These are phyloP conservation scores for Notoglanidium macrostoma DNA, from an alignment of 2,797 vertebrate genomes.

Conservation along the genomic window DNA sequence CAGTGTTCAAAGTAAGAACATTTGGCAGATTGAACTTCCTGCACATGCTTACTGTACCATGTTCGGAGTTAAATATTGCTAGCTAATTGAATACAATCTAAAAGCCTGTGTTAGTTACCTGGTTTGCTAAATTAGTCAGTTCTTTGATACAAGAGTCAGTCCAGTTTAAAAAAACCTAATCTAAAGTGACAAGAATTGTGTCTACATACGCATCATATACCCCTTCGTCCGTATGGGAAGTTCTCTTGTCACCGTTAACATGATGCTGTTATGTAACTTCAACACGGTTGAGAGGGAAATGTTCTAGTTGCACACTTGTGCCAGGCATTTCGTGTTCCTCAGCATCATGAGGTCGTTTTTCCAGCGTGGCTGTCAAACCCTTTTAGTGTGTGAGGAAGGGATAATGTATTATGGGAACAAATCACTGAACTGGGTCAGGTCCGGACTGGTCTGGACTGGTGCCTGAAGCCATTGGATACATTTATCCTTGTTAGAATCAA, in stretches of 20 bases:
- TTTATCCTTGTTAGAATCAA: background rate
- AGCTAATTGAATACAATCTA: background rate
- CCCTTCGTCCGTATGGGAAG: background rate
- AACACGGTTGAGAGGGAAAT: background rate
- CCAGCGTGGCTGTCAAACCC: background rate
- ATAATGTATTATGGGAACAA: background rate
- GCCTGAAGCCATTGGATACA: background rate
- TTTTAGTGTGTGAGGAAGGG: background rate
- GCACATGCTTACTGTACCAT: background rate
- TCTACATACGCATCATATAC: background rate
- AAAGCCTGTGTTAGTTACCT: too few species aligned
- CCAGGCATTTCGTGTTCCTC: background rate
- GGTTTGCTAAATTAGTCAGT: background rate
- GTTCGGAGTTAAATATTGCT: background rate
- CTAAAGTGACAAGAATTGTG: background rate
- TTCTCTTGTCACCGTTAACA: background rate
- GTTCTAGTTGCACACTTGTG: background rate
- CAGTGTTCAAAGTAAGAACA: background rate
- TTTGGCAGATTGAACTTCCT: background rate
- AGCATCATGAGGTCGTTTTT: background rate
- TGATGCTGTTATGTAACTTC: background rate
- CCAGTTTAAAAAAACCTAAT: background rate
- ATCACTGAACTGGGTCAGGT: constrained; percentile 3
- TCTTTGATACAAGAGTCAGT: background rate
- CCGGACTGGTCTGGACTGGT: background rate